A percentile compares a stretch with the other conserved stretches of the same genome.
Evolutionary conservation across 2,888 invertebrate genomes (phyloP).

Genomic region (Isoperla grammatica): DNA sequence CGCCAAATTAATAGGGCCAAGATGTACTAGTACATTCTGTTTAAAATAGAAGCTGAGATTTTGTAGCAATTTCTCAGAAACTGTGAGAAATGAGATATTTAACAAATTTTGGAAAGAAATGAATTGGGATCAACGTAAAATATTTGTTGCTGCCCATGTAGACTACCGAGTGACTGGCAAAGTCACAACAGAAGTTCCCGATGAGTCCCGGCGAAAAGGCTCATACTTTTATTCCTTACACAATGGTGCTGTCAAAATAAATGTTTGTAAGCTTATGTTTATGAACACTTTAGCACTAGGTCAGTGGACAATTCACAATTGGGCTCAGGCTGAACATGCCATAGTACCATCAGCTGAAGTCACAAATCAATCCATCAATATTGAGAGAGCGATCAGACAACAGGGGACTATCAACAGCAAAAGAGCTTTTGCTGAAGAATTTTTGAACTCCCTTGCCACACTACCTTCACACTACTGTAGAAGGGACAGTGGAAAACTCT

Average conservation of each 20-base stretch:
- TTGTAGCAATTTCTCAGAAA: neutral
- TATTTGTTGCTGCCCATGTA: neutral
- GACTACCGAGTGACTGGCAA: neutral
- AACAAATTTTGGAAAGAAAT: slow-evolving; percentile 4
- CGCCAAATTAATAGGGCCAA: neutral
- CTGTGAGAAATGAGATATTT: neutral
- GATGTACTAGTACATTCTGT: neutral
- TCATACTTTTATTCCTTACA: slow-evolving; percentile 9
- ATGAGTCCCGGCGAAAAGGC: neutral
- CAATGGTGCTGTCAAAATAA: neutral
- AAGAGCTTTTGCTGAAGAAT: neutral
- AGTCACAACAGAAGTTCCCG: neutral
- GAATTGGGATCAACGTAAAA: slow-evolving; percentile 7
- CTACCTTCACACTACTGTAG: slow-evolving; percentile 33
- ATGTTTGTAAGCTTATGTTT: slow-evolving; percentile 8
- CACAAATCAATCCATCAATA: neutral
- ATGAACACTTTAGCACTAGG: slow-evolving; percentile 9
- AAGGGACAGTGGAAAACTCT: slow-evolving; percentile 29
- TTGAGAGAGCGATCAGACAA: neutral
- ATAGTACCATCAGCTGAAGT: slow-evolving; percentile 1
- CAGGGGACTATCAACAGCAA: neutral
- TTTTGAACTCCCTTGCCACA: neutral
- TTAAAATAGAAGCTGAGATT: neutral
- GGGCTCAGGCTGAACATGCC: neutral
- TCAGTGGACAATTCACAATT: slow-evolving; percentile 4